phyloP scores from a whole-genome alignment of 2,113 vertebrate species.

The Heterochromis multidens region DNA sequence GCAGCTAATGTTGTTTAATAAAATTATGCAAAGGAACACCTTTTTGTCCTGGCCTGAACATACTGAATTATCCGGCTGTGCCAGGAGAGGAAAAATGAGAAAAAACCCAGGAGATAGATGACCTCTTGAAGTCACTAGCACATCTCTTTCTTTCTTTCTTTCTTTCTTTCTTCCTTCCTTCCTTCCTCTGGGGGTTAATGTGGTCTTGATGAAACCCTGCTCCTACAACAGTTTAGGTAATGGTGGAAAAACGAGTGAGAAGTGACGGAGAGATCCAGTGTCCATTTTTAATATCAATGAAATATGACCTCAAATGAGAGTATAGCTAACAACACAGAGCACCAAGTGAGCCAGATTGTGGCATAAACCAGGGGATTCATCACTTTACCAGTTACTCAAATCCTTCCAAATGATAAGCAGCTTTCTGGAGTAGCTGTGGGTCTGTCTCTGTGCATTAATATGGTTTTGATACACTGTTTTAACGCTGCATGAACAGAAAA shows the following conservation, averaged over 20 bases:
- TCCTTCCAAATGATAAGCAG: neutral
- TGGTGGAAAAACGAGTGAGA: neutral
- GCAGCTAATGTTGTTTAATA: conserved; percentile 55
- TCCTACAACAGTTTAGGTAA: conserved; percentile 23
- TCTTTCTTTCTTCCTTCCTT: neutral
- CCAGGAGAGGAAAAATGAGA: neutral
- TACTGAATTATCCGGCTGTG: conserved; percentile 49
- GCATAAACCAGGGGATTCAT: neutral
- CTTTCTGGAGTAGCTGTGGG: neutral
- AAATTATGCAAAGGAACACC: conserved; percentile 56
- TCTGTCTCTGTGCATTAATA: conserved; percentile 34
- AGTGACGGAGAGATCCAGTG: neutral
- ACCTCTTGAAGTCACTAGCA: conserved; percentile 25
- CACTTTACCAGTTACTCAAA: conserved; percentile 23
- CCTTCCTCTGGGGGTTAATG: conserved; percentile 18
- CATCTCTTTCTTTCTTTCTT: neutral
- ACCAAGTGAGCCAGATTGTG: neutral
- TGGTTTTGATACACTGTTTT: conserved; percentile 39
- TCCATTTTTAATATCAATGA: neutral
- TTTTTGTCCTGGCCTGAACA: conserved; percentile 28
- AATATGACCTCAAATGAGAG: neutral
- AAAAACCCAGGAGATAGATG: conserved; percentile 24
- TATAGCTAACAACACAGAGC: neutral
- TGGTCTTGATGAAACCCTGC: conserved; percentile 47
- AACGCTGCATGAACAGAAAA: conserved; percentile 38